These are phyloP conservation scores for Coracias cyanogaster DNA, from an alignment of 2,797 vertebrate genomes.

Conservation along the genomic window DNA sequence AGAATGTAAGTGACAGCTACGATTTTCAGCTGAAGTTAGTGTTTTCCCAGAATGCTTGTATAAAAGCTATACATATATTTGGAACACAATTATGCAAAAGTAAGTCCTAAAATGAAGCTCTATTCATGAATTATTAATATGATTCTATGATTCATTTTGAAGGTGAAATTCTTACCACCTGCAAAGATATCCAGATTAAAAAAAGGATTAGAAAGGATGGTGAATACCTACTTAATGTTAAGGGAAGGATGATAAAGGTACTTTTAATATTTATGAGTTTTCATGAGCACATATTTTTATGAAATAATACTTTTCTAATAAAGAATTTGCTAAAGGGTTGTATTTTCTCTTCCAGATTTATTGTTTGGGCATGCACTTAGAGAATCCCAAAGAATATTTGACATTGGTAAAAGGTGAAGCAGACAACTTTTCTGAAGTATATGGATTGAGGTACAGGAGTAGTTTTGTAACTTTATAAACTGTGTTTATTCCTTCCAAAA, in stretches of 20 bases:
- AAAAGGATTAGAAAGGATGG: slow-evolving; percentile 87
- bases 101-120: background rate
- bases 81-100: background rate
- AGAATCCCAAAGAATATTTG: slow-evolving; percentile 92
- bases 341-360: slow-evolving; percentile 84
- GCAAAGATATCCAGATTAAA: slow-evolving; percentile 89
- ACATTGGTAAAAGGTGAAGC: slow-evolving; percentile 90
- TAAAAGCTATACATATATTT: slow-evolving; percentile 6
- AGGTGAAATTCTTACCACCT: slow-evolving; percentile 89
- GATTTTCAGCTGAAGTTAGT: background rate
- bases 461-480: background rate
- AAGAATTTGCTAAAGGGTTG: slow-evolving; percentile 16
- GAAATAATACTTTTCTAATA: background rate
- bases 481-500: background rate
- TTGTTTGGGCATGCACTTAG: slow-evolving; percentile 90
- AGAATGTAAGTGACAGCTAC: slow-evolving; percentile 86
- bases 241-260: slow-evolving; percentile 91
- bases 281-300: background rate
- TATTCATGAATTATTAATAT: background rate
- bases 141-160: slow-evolving; percentile 48
- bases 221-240: slow-evolving; percentile 89
- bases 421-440: slow-evolving; percentile 97
- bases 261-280: slow-evolving; percentile 35
- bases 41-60: background rate
- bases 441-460: slow-evolving; percentile 87